Evolutionary conservation across 1,140 invertebrate genomes (phyloP).

Genomic region (Vollenhovia emeryi): DNA sequence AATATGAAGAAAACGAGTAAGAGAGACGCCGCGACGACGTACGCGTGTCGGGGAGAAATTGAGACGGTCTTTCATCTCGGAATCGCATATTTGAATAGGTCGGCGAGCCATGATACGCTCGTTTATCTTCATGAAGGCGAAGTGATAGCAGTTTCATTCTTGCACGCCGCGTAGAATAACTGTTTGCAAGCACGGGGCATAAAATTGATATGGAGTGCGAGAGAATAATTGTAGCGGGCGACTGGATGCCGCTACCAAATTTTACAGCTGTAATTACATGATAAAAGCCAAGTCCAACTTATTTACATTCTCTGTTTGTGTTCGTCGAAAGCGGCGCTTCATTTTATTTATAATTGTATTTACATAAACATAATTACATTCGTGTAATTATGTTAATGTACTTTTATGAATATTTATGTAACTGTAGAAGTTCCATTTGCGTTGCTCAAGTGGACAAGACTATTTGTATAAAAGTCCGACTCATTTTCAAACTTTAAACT

Average conservation of each 20-base stretch:
- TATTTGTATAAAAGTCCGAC: too few species aligned
- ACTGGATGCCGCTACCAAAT: not conserved
- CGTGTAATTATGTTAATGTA: too few species aligned
- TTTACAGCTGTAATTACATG: not conserved
- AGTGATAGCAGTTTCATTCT: constrained; percentile 28
- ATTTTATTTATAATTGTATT: constrained; percentile 1
- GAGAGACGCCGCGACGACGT: not conserved
- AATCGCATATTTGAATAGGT: constrained; percentile 54
- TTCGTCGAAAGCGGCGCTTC: not conserved
- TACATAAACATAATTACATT: not conserved
- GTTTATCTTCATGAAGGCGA: constrained; percentile 41
- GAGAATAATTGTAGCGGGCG: not conserved
- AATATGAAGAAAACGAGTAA: not conserved
- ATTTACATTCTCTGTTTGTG: not conserved
- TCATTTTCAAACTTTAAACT: too few species aligned
- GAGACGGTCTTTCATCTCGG: constrained; percentile 41
- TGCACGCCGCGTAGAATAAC: not conserved
- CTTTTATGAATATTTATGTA: too few species aligned
- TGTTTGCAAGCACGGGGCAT: not conserved
- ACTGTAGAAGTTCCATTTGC: too few species aligned
- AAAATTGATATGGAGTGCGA: constrained; percentile 30
- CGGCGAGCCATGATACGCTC: constrained; percentile 23
- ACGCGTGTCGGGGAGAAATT: constrained; percentile 13
- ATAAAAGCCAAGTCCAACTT: not conserved
- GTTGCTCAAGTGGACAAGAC: too few species aligned